Base-by-base conservation (phyloP, 2,797 vertebrate species). In the Eremophila alpestris region DNA sequence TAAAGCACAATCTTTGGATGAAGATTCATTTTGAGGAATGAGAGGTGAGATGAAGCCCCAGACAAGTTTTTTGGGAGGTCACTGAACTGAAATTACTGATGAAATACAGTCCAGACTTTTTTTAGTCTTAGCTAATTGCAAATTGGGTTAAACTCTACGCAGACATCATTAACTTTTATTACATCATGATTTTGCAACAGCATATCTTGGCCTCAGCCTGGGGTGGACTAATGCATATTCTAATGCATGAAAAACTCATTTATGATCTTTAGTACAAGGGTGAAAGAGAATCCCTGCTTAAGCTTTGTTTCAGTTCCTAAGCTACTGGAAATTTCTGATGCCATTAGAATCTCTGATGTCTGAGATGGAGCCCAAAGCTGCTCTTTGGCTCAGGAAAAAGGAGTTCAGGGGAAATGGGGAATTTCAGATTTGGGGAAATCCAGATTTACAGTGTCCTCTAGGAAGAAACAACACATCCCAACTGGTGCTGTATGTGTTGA, bases 171-270 rank as follows among this genome's bases (percentile, higher is more conserved):
- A 94, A 82, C 81, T 94, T 91, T 86, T 94, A 76, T 96, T 95
- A 94, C 83, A 88, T 94, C 90, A 93, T 82, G 93, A 94, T 96
- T 96, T 95, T 90, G 92, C 83, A 96, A 96, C 94, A 87, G 70
- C 77, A 2, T 79, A 59, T 84, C 86, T 95, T 96, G 94, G 93
- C 92, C 52, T 63, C 83, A 84, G 93, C 83, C 85, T 84, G 60
- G 45, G 67, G 86, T 74, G 46, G 78, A 83, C 78, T 94, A 92
- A 94, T 93, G 90, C 70, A 65, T 84, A 85, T 94, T 93, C 80
- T 90, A 91, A 89, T 93, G 93, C 87, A 93, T 90, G 68, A 94
- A 94, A 90, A 96, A 93, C 74, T 90, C 54, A 71, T 96, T 92
- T 96, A 58, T 94, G 77, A 77, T 94, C 83, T 91, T 91, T 75